Conservation (phyloP, 2,888 invertebrate genomes). For the Cryptocheilus praepositus region DNA sequence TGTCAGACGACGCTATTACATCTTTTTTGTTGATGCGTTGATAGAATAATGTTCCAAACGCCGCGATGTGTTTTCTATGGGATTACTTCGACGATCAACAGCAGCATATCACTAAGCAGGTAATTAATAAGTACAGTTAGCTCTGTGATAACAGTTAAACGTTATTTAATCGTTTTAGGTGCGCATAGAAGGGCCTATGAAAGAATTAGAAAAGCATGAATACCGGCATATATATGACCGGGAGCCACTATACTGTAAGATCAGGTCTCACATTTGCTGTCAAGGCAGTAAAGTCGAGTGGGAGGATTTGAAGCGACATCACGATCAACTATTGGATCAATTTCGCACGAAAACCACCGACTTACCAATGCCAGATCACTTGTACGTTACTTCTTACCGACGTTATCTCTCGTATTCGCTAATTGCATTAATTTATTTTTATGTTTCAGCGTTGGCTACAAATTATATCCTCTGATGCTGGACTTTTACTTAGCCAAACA, state of each 20-base stretch:
- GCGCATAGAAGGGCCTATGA: conserved; percentile 74
- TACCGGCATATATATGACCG: conserved; percentile 71
- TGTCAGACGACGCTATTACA: too few species aligned
- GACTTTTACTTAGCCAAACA: conserved; percentile 75
- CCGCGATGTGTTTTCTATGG: conserved; percentile 75
- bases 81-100: conserved; percentile 62
- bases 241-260: conserved; percentile 75
- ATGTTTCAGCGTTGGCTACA: conserved; percentile 74
- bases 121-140: conserved; percentile 34
- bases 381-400: conserved; percentile 69
- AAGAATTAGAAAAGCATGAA: conserved; percentile 64
- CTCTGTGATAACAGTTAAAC: neutral
- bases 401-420: neutral
- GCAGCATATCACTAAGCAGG: conserved; percentile 63
- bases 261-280: conserved; percentile 74
- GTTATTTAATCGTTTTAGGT: conserved; percentile 64
- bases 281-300: conserved; percentile 75
- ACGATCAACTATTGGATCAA: conserved; percentile 72
- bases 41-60: conserved; percentile 73
- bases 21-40: neutral
- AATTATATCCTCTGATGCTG: conserved; percentile 73
- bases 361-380: conserved; percentile 75
- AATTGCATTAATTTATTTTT: conserved; percentile 8
- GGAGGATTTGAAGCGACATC: conserved; percentile 73
- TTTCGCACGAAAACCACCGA: conserved; percentile 58